phyloP scores from a whole-genome alignment of 2,888 invertebrate species.

The Pseudococcus longispinus region DNA sequence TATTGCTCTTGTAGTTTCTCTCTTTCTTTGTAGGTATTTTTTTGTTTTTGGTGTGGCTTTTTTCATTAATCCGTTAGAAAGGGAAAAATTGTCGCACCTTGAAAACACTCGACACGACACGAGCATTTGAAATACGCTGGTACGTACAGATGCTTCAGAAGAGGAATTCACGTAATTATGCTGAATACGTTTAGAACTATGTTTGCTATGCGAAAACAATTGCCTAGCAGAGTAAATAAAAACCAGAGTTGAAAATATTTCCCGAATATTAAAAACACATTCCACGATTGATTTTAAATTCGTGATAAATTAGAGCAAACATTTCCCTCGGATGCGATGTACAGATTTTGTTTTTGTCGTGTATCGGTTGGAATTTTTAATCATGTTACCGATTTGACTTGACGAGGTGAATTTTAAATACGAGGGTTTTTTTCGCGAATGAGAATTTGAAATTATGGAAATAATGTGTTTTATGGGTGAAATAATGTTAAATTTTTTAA shows the following conservation, averaged over 20 bases:
- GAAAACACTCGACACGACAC: too few species aligned
- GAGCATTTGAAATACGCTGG: not conserved
- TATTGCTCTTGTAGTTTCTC: not conserved
- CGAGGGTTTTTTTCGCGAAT: not conserved
- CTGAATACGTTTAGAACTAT: not conserved
- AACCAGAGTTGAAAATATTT: not conserved
- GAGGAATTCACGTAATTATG: not conserved
- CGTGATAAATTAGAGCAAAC: not conserved
- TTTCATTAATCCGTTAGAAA: not conserved
- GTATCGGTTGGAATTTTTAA: slow-evolving; percentile 12
- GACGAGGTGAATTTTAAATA: not conserved
- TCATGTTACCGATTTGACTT: not conserved
- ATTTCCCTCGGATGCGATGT: not conserved
- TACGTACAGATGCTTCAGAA: too few species aligned
- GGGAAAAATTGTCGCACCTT: not conserved
- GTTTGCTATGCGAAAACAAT: slow-evolving; percentile 7
- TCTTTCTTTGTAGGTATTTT: not conserved
- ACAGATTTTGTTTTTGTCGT: not conserved
- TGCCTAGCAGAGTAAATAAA: not conserved
- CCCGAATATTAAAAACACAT: slow-evolving; percentile 20
- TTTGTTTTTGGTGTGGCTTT: not conserved
- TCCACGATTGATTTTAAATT: slow-evolving; percentile 1
- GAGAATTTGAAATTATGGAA: not conserved
- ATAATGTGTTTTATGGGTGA: not conserved
- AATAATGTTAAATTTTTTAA: too few species aligned